Evolutionary conservation across 2,797 vertebrate species (phyloP).

Genomic region (Alfaro cultratus): DNA sequence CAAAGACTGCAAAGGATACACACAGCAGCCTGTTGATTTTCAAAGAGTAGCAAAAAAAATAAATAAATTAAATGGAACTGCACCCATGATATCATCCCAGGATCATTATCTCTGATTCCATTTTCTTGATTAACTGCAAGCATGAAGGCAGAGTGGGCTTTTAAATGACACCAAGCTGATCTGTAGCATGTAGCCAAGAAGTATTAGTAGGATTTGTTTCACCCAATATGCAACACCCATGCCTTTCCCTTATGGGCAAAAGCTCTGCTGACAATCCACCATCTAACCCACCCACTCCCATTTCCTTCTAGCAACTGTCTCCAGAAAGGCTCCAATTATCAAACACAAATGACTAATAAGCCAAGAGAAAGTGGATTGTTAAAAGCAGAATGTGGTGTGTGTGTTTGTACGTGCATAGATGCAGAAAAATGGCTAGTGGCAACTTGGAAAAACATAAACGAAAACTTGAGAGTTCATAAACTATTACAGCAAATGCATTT

Average conservation of each 20-base stretch:
- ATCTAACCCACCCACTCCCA: slow-evolving; percentile 46
- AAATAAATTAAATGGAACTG: slow-evolving; percentile 25
- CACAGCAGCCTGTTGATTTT: slow-evolving; percentile 30
- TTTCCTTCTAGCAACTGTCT: slow-evolving; percentile 49
- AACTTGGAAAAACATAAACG: slow-evolving; percentile 36
- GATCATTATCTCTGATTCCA: slow-evolving; percentile 49
- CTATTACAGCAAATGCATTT: not conserved
- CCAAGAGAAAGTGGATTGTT: slow-evolving; percentile 34
- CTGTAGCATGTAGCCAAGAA: slow-evolving; percentile 59
- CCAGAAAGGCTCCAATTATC: slow-evolving; percentile 63
- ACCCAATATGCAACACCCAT: slow-evolving; percentile 51
- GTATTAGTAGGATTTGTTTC: slow-evolving; percentile 73
- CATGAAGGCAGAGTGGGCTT: slow-evolving; percentile 54
- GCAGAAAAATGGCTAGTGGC: slow-evolving; percentile 21
- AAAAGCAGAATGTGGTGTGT: slow-evolving; percentile 34
- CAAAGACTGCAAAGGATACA: slow-evolving; percentile 29
- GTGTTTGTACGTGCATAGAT: slow-evolving; percentile 13
- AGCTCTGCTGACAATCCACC: slow-evolving; percentile 57
- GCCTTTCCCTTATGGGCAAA: slow-evolving; percentile 66
- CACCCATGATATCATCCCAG: slow-evolving; percentile 32
- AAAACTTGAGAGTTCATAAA: not conserved
- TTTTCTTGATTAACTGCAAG: slow-evolving; percentile 63
- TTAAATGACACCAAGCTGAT: slow-evolving; percentile 68
- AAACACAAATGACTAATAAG: slow-evolving; percentile 65
- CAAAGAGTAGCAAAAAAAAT: slow-evolving; percentile 8